phyloP scores from a whole-genome alignment of 2,888 invertebrate species.

The Piscicola geometra region DNA sequence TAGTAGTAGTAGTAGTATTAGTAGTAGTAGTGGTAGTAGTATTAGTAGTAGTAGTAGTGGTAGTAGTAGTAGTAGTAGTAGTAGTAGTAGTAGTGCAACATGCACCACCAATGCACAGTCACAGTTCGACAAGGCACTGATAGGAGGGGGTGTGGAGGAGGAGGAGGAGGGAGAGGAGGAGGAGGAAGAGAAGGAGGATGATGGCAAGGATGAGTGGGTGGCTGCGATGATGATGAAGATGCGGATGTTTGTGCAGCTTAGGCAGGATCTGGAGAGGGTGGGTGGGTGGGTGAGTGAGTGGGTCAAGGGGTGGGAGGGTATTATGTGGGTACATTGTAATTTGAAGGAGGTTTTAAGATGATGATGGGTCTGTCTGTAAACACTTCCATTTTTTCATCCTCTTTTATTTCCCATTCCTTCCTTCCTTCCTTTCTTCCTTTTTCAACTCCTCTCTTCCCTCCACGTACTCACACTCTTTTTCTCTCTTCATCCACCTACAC shows the following conservation, averaged over 20 bases:
- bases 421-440: too few relatives aligned
- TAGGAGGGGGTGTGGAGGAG: constrained; percentile 80
- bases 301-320: background rate
- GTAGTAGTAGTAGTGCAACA: too few relatives aligned
- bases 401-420: too few relatives aligned
- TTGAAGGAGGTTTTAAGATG: background rate
- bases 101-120: too few relatives aligned
- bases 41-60: too few relatives aligned
- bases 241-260: constrained; percentile 88
- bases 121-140: constrained; percentile 74
- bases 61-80: too few relatives aligned
- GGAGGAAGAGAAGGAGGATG: constrained; percentile 61
- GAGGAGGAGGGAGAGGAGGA: constrained; percentile 59
- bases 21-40: too few relatives aligned
- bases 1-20: too few relatives aligned
- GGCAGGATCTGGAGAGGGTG: constrained; percentile 88
- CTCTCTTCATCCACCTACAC: too few relatives aligned
- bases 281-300: constrained; percentile 44
- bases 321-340: background rate
- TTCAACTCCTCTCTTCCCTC: too few relatives aligned
- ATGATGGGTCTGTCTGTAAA: too few relatives aligned
- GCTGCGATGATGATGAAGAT: constrained; percentile 73
- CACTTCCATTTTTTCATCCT: too few relatives aligned
- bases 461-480: background rate
- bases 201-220: constrained; percentile 74